Base-by-base conservation (phyloP, 2,113 vertebrate species). In the Choloepus hoffmanni region DNA sequence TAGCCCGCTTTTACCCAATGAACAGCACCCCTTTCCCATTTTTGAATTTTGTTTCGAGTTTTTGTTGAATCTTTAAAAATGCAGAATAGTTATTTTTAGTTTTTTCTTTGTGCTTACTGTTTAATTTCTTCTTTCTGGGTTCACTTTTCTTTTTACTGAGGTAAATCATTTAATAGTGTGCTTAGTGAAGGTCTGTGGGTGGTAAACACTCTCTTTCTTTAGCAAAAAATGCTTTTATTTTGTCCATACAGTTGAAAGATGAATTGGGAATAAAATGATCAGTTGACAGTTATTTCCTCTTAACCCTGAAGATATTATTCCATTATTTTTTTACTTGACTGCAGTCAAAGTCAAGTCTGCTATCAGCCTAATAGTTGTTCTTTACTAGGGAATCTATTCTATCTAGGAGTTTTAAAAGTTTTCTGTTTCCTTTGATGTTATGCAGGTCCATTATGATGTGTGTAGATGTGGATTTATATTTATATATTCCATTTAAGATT, bases 81-180 rank as follows among this genome's bases (percentile, higher is more conserved):
- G 89, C 50, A 74, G 85, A 79, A 40, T 72, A n/a, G 7, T 77
- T 74, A 65, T 50, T 74, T 94, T 67, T 72, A 10, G 6, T 72
- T 33, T 5, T 65, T 36, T 70, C 62, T 53, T 9, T 68, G 6
- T 65, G 7, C 14, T 74, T 12, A 24, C 36, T 74, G 21, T 94
- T 90, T 91, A 21, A 60, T 89, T 77, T 89, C 28, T 91, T 85
- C 18, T 15, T 89, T 74, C 48, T 48, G 23, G 1, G 18, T 77
- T 95, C n/a, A 28, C 26, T 50, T 74, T 87, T 79, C 18, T 88
- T 94, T 55, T 90, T 58, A 93, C 28, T 70, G 74, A 96, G 24
- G 43, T 83, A 90, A 84, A 65, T 93, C 0, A 89, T 72, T 91
- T 96, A 94, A 85, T 55, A 74, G 50, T 73, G 92, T 21, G 48